Base-by-base conservation (phyloP, 1,140 invertebrate species). In the Cepaea nemoralis region DNA sequence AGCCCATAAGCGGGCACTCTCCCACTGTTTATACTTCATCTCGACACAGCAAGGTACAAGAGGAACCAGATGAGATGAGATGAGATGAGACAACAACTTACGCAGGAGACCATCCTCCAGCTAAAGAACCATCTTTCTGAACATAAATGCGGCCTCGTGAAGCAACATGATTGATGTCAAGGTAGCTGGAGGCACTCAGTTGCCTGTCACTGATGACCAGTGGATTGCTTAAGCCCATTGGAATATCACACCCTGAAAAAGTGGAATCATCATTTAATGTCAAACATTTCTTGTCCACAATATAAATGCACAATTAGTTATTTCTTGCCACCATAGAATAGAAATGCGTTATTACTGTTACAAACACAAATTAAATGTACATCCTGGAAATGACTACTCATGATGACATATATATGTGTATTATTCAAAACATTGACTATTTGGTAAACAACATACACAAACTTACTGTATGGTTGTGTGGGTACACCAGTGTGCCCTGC, bases 31-130 rank as follows among this genome's bases (percentile, higher is more conserved):
- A n/a, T n/a, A n/a, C n/a, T n/a, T n/a, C n/a, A n/a, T n/a, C n/a
- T n/a, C n/a, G n/a, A n/a, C n/a, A n/a, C n/a, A n/a, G n/a, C n/a
- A n/a, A n/a, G n/a, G n/a, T n/a, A n/a, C n/a, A n/a, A n/a, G n/a
- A n/a, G n/a, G n/a, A n/a, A n/a, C n/a, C n/a, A n/a, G n/a, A n/a
- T n/a, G n/a, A n/a, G n/a, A 70, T 70, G 55, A 14, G 48, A 40
- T 71, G 45, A 80, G 1, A 16, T 16, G 40, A 39, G 6, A 39
- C n/a, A 16, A 16, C 22, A 6, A 48, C 67, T 77, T 82, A 89
- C 88, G 82, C 84, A 81, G 89, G 89, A 31, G 83, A 80, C 89
- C 89, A 90, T 1, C 85, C 86, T 27, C 86, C 86, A 35, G 84
- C 80, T 37, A 77, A 83, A 19, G 67, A 78, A 12, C 85, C 86